Conservation (phyloP, 2,113 vertebrate genomes). For the Perca flavescens region DNA sequence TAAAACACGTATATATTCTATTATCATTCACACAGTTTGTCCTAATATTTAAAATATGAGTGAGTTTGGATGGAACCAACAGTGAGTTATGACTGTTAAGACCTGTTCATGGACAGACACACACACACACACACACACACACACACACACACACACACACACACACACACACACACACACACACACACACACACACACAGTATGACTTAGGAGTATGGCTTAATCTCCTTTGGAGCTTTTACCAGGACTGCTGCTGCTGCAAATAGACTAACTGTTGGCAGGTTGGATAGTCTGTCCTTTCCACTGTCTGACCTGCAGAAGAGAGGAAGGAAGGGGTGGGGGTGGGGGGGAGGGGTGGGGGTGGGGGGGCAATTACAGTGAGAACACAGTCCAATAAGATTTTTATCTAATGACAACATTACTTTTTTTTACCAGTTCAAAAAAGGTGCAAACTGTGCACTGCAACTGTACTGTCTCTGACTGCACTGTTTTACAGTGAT, state of each 20-base stretch:
- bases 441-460: neutral
- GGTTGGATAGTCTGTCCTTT: conserved; percentile 48
- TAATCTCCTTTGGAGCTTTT: conserved; percentile 79
- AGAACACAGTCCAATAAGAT: neutral
- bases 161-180: conserved; percentile 31
- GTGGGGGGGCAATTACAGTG: neutral
- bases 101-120: neutral
- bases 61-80: conserved; percentile 1
- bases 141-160: conserved; percentile 5
- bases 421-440: neutral
- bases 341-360: no score
- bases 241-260: conserved; percentile 68
- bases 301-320: conserved; percentile 48
- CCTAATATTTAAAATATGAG: neutral
- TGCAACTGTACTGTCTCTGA: neutral
- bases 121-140: conserved; percentile 42
- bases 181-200: conserved; percentile 27
- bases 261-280: conserved; percentile 72
- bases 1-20: no score
- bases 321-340: no score
- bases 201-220: conserved; percentile 45
- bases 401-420: neutral
- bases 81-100: neutral
- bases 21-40: neutral
- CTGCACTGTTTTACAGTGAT: neutral